Evolutionary conservation across 1,140 invertebrate genomes (phyloP).

Genomic region (Diachasmimorpha longicaudata): DNA sequence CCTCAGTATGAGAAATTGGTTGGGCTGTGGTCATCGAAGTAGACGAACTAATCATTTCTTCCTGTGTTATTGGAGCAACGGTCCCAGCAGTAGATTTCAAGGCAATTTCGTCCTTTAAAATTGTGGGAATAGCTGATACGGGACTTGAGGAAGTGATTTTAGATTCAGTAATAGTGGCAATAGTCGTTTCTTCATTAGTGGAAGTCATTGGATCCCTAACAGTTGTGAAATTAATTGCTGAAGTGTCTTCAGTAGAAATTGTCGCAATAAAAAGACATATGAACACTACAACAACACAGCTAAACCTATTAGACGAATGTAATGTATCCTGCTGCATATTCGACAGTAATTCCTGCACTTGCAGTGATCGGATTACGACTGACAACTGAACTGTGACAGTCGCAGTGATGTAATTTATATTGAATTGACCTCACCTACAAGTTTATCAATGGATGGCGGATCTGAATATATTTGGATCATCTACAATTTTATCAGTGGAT

Average conservation of each 20-base stretch:
- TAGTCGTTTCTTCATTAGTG: neutral
- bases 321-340: neutral
- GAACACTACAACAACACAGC: neutral
- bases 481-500: neutral
- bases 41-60: too few species aligned
- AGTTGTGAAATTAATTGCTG: neutral
- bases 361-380: neutral
- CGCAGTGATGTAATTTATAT: neutral
- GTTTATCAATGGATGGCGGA: neutral
- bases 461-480: neutral
- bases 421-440: neutral
- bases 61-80: too few species aligned
- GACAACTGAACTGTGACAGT: neutral
- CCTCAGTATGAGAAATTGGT: too few species aligned
- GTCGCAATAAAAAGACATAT: neutral
- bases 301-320: neutral
- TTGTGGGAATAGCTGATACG: too few species aligned
- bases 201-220: neutral
- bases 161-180: neutral
- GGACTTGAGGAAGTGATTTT: neutral
- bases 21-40: too few species aligned
- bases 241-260: neutral
- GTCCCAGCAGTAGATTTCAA: too few species aligned
- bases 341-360: neutral
- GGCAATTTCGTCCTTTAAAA: too few species aligned